These are phyloP conservation scores for Catostylus mosaicus DNA, from an alignment of 30 jellyfish, hydroid and myxozoan genomes.

Conservation along the genomic window DNA sequence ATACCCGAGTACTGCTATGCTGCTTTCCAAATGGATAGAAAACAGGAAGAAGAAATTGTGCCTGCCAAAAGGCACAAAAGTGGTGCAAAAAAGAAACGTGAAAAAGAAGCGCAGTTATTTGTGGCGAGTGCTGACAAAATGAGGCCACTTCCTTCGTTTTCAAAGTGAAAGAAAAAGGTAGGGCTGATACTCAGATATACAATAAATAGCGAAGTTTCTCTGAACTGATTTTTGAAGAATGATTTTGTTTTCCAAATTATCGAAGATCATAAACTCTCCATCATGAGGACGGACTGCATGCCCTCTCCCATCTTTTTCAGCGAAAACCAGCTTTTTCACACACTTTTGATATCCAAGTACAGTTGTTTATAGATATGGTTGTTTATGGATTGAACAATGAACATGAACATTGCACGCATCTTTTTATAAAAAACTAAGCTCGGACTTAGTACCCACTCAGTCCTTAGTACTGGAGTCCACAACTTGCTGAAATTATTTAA, in stretches of 20 bases:
- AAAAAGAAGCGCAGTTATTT: background rate
- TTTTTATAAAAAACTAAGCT: too few relatives aligned
- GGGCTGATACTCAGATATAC: background rate
- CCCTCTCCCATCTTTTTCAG: too few relatives aligned
- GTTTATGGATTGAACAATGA: too few relatives aligned
- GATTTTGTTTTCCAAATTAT: background rate
- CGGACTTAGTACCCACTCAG: too few relatives aligned
- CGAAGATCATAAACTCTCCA: background rate
- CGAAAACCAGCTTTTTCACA: too few relatives aligned
- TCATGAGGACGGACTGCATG: background rate
- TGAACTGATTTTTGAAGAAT: background rate
- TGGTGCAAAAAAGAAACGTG: background rate
- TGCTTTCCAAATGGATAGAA: background rate
- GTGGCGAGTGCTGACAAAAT: conserved; percentile 5
- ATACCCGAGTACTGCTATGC: background rate
- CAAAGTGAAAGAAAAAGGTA: background rate
- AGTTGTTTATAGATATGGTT: too few relatives aligned
- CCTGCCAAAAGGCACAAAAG: background rate
- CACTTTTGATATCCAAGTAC: too few relatives aligned
- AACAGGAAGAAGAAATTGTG: background rate
- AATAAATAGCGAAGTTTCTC: background rate
- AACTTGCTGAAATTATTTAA: too few relatives aligned
- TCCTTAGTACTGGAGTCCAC: too few relatives aligned
- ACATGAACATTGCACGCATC: too few relatives aligned
- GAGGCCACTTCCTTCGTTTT: background rate